phyloP scores from a whole-genome alignment of 2,888 invertebrate genomes.

The Spilosoma lubricipeda region DNA sequence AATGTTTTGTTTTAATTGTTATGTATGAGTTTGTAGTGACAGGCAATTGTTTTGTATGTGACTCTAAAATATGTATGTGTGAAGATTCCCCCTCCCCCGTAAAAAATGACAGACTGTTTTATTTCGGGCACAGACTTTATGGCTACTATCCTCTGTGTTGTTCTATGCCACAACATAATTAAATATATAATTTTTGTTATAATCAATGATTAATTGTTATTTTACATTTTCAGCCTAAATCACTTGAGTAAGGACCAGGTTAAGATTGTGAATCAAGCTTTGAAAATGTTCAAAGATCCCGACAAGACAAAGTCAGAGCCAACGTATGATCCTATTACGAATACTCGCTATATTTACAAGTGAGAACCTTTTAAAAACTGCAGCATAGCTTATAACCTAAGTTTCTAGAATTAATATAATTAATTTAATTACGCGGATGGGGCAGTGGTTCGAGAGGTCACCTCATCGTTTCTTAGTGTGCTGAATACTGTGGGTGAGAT shows the following conservation, averaged over 20 bases:
- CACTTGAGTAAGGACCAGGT: conserved; percentile 76
- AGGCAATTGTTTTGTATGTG: too few species aligned
- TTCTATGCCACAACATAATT: not conserved
- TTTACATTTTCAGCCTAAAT: conserved; percentile 69
- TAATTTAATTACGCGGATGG: too few species aligned
- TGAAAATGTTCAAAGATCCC: conserved; percentile 76
- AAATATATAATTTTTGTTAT: not conserved
- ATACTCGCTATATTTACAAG: conserved; percentile 79
- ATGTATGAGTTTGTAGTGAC: too few species aligned
- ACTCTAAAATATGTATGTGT: too few species aligned
- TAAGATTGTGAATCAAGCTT: conserved; percentile 78
- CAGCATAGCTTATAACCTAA: not conserved
- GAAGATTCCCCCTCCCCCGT: too few species aligned
- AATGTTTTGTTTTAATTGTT: too few species aligned
- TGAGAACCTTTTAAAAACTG: conserved; percentile 50
- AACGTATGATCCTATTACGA: conserved; percentile 77
- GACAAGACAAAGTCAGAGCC: conserved; percentile 71
- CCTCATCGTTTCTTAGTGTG: too few species aligned
- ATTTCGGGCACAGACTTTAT: too few species aligned
- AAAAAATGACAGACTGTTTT: too few species aligned
- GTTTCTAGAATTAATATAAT: not conserved
- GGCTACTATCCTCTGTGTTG: too few species aligned
- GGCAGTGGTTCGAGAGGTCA: too few species aligned
- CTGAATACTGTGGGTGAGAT: too few species aligned
- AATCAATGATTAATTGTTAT: not conserved